Evolutionary conservation across 2,113 vertebrate species (phyloP).

Genomic region (Sylvilagus bachmani): DNA sequence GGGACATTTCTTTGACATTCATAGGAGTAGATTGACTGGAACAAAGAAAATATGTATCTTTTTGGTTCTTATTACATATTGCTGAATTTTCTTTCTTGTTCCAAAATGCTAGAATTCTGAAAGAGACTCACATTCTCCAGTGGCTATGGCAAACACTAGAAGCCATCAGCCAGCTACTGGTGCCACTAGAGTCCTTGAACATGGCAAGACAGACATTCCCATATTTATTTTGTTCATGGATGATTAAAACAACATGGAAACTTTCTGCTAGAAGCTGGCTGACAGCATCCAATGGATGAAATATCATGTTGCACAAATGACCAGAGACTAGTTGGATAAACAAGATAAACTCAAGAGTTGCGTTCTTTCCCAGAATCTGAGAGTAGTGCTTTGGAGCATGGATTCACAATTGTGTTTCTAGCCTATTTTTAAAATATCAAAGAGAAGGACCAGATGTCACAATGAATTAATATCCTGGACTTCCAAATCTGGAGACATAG

Average conservation of each 20-base stretch:
- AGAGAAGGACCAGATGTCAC: constrained; percentile 73
- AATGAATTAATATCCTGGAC: constrained; percentile 73
- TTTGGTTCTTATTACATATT: background rate
- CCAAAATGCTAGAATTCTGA: constrained; percentile 52
- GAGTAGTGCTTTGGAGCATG: constrained; percentile 45
- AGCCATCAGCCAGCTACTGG: background rate
- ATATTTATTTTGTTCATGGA: constrained; percentile 66
- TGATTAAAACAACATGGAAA: constrained; percentile 66
- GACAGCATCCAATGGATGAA: constrained; percentile 40
- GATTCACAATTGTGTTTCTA: constrained; percentile 67
- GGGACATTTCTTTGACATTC: constrained; percentile 1
- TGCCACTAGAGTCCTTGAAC: constrained; percentile 61
- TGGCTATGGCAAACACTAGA: constrained; percentile 26
- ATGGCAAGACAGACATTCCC: constrained; percentile 43
- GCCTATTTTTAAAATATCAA: constrained; percentile 75
- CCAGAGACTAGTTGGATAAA: constrained; percentile 68
- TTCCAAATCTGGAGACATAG: constrained; percentile 64
- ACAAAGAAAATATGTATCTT: background rate
- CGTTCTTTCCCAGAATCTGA: constrained; percentile 73
- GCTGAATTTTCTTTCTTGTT: constrained; percentile 47
- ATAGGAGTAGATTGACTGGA: background rate
- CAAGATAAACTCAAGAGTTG: constrained; percentile 63
- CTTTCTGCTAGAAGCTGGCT: constrained; percentile 59
- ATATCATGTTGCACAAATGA: constrained; percentile 66
- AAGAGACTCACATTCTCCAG: background rate